Evolutionary conservation across 1,140 invertebrate genomes (phyloP), one percentile per base, ranked within the genome.

Genomic region (Palaemon carinicauda): DNA sequence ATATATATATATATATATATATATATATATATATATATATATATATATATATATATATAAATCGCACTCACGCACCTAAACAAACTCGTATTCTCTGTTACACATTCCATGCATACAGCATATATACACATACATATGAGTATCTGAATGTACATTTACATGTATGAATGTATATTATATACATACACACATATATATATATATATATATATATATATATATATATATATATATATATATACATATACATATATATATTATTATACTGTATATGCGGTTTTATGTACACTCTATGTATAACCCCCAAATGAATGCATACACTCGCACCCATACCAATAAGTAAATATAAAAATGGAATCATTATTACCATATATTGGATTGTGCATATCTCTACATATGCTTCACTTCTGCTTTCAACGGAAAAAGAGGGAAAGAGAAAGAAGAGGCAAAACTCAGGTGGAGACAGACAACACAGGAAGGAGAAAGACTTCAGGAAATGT

Each of bases 401-500:
- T 17, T 77, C 10, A 60, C 10, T 10, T 10, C 7, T n/a, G 19
- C 19, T 7, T n/a, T 60, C 7, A 41, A 41, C 41, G 41, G n/a
- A 41, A 41, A 41, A 41, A 41, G 41, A 41, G 41, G 41, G 7
- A 14, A n/a, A 41, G 17, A 51, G 31, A 77, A 15, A 51, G 14
- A 77, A 50, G 31, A 19, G 50, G 12, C 15, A 4, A 24, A 29
- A 50, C 74, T n/a, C 31, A 77, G 19, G 19, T 14, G 27, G 19
- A 19, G 17, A 77, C 17, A 50, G 12, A 77, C 74, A 85, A 85
- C 82, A 53, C 78, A 85, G 75, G 82, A 75, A 50, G 21, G 71
- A 29, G 75, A 85, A 56, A 85, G 77, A 85, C 74, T 60, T 56
- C 78, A 78, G 33, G 78, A 56, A 56, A 85, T 56, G 75, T 85